A percentile compares a stretch with the other conserved stretches of the same genome.
Evolutionary conservation across 2,888 invertebrate species (phyloP).

Genomic region (Rhabditoides inermis): DNA sequence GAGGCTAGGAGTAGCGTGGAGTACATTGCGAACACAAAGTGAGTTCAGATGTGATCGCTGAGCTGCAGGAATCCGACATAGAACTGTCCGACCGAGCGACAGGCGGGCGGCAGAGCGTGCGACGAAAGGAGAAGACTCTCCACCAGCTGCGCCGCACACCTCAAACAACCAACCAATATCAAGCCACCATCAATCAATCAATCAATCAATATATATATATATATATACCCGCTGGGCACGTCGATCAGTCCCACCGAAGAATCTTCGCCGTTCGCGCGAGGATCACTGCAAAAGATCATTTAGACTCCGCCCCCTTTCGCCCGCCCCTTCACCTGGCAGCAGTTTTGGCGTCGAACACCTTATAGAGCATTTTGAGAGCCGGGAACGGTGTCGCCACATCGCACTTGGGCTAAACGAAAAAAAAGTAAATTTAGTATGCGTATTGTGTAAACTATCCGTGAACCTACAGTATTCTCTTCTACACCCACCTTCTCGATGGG

Average conservation of each 20-base stretch:
- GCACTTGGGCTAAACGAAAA: no score
- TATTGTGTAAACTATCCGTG: no score
- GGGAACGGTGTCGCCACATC: slow-evolving; percentile 29
- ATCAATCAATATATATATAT: no score
- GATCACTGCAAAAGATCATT: slow-evolving; percentile 28
- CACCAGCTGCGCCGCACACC: slow-evolving; percentile 23
- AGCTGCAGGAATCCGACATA: slow-evolving; percentile 29
- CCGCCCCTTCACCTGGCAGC: slow-evolving; percentile 17
- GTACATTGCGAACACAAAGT: no score
- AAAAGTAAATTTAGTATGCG: no score
- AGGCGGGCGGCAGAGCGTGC: slow-evolving; percentile 33
- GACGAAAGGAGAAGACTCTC: slow-evolving; percentile 34
- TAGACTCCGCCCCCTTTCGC: not conserved
- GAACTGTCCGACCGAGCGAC: slow-evolving; percentile 45
- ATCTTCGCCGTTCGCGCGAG: slow-evolving; percentile 46
- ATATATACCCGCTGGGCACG: slow-evolving; percentile 24
- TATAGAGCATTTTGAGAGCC: slow-evolving; percentile 44
- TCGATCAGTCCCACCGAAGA: slow-evolving; percentile 40
- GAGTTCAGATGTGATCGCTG: not conserved
- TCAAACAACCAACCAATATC: no score
- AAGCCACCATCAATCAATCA: no score
- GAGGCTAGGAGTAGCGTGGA: no score
- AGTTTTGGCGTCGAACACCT: slow-evolving; percentile 36
- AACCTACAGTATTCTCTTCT: no score
- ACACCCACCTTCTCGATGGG: no score